Conservation (phyloP, 2,797 vertebrate species). For the Micromesistius poutassou region DNA sequence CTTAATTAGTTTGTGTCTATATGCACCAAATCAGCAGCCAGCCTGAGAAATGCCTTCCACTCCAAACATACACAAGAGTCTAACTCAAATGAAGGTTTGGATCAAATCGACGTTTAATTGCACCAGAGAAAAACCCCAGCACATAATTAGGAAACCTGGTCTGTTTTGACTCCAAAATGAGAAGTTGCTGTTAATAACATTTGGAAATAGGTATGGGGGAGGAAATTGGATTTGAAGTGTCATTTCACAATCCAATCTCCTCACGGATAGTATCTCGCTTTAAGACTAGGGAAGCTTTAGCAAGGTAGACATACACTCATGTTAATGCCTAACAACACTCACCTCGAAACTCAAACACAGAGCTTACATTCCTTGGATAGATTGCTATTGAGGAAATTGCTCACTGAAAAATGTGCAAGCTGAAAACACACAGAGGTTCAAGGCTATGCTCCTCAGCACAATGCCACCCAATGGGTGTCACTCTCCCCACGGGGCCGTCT, state of each 20-base stretch:
- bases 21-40: neutral
- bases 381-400: neutral
- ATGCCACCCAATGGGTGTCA: neutral
- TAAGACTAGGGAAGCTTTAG: neutral
- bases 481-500: neutral
- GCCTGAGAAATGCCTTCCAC: neutral
- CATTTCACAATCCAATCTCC: neutral
- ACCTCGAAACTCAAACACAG: neutral
- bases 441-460: neutral
- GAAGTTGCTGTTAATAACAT: neutral
- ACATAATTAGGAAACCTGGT: neutral
- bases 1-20: neutral
- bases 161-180: neutral
- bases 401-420: neutral
- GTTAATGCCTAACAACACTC: too few relatives aligned
- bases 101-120: neutral
- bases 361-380: neutral
- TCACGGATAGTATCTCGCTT: neutral
- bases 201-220: neutral
- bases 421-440: neutral
- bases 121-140: neutral
- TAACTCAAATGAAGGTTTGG: neutral
- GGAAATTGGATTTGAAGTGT: neutral
- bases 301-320: too few relatives aligned
- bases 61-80: too few relatives aligned